Conservation (phyloP, 1,140 invertebrate genomes). For the Lucilia cuprina region DNA sequence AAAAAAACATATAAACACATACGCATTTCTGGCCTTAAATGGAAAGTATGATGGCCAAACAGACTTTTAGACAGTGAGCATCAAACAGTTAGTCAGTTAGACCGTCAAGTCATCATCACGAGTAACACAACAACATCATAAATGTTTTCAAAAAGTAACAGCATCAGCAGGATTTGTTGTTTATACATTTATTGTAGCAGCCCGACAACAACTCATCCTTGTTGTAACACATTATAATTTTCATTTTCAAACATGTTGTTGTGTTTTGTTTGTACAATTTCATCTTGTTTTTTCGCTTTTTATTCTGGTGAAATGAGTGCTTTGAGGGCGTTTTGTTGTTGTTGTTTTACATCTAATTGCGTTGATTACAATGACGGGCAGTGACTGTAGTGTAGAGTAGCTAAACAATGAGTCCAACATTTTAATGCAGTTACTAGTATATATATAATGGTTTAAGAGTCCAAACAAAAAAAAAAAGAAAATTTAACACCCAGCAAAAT, state of each 20-base stretch:
- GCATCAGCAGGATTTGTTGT: neutral
- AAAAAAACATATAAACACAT: too few species aligned
- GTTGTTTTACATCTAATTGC: slow-evolving; percentile 14
- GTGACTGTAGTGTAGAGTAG: neutral
- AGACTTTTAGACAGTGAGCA: neutral
- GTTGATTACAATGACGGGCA: slow-evolving; percentile 8
- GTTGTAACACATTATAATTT: neutral
- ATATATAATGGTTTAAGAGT: neutral
- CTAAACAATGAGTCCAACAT: neutral
- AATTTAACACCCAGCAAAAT: neutral
- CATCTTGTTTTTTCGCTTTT: neutral
- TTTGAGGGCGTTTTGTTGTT: slow-evolving; percentile 8
- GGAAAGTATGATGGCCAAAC: neutral
- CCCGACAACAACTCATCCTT: neutral
- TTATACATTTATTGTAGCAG: neutral
- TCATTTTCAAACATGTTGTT: neutral
- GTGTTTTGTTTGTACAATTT: neutral
- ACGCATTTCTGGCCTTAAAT: neutral
- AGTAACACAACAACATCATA: neutral
- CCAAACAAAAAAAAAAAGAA: neutral
- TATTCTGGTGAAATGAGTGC: neutral
- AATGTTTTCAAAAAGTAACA: neutral
- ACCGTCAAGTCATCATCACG: neutral
- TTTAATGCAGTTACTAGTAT: neutral
- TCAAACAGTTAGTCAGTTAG: neutral